phyloP scores from a whole-genome alignment of 2,797 vertebrate species.

The Hylomyscus alleni region DNA sequence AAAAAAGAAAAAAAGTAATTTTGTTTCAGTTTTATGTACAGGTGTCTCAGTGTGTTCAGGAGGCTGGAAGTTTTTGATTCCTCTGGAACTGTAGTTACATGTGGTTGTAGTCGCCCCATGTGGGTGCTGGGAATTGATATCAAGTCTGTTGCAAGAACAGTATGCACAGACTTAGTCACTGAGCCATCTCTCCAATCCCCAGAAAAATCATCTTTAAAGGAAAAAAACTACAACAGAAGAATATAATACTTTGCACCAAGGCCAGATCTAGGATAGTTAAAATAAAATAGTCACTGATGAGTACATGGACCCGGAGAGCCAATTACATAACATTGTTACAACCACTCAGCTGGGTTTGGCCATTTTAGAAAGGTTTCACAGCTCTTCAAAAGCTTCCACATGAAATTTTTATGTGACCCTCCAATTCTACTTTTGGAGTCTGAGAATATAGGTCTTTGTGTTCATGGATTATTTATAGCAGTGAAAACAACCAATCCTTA shows the following conservation, averaged over 20 bases:
- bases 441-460: not conserved
- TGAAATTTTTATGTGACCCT: not conserved
- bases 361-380: not conserved
- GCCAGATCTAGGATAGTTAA: not conserved
- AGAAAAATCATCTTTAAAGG: not conserved
- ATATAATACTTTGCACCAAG: not conserved
- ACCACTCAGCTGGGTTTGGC: not conserved
- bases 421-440: not conserved
- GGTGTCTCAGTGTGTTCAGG: not conserved
- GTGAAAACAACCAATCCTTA: not conserved
- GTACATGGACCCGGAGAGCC: not conserved
- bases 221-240: not conserved
- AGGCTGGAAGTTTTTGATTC: not conserved
- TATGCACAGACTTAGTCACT: not conserved
- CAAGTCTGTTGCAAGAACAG: not conserved
- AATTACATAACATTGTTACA: not conserved
- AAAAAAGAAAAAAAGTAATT: not conserved
- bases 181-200: not conserved
- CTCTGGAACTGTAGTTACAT: not conserved
- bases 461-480: not conserved
- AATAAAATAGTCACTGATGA: not conserved
- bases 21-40: not conserved
- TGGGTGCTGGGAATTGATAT: not conserved
- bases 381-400: not conserved
- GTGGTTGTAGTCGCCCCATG: not conserved